These are phyloP conservation scores for Lucinisca nassula DNA, from an alignment of 2,888 invertebrate genomes.

Conservation along the genomic window DNA sequence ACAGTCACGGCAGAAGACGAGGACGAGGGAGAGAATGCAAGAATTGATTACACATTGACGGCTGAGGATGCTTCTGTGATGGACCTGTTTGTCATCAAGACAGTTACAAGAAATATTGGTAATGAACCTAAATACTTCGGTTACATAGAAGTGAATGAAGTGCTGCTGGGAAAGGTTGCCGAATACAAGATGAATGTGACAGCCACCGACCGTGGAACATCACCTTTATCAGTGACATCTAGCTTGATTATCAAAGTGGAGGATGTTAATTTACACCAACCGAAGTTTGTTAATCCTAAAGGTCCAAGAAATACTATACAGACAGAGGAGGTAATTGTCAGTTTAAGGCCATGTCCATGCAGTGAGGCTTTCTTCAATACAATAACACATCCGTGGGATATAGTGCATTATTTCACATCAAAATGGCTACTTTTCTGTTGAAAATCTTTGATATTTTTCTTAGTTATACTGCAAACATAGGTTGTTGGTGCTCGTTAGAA, in stretches of 20 bases:
- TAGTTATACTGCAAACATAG: no score
- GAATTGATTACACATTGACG: constrained; percentile 74
- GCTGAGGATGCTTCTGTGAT: constrained; percentile 89
- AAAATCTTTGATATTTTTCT: no score
- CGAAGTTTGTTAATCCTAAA: constrained; percentile 86
- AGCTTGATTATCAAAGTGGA: constrained; percentile 61
- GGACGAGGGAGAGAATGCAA: constrained; percentile 77
- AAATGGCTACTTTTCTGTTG: no score
- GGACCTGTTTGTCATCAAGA: constrained; percentile 97
- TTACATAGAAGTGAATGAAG: constrained; percentile 91
- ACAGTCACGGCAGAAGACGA: constrained; percentile 77
- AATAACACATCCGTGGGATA: no score
- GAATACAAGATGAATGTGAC: constrained; percentile 94
- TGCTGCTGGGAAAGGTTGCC: constrained; percentile 93
- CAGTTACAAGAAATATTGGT: constrained; percentile 89
- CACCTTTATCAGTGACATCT: constrained; percentile 37
- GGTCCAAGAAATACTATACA: constrained; percentile 62
- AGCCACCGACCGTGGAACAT: constrained; percentile 94
- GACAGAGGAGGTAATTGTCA: constrained; percentile 70
- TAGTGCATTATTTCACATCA: no score
- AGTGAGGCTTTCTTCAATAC: no score
- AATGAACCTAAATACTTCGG: constrained; percentile 65
- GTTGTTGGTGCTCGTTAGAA: no score
- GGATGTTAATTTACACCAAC: constrained; percentile 97
- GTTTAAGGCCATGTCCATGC: no score